Evolutionary conservation across 2,888 invertebrate species (phyloP), one percentile per base, ranked within the genome.

Genomic region (Eledone cirrhosa): DNA sequence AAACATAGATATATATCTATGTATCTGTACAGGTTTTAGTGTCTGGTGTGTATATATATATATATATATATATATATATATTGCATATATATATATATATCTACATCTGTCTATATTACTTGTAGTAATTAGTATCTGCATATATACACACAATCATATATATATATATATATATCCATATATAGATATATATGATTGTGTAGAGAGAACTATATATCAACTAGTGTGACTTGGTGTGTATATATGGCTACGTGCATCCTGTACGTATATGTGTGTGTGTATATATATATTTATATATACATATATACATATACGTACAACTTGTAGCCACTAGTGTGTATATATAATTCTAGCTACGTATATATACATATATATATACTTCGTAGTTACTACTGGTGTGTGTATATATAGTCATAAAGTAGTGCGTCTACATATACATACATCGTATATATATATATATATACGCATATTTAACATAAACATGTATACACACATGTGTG

Each of bases 221-320:
- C 2, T 16, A 1, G 19, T 63, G 19, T 63, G 27, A 88, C 88
- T 88, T 88, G 81, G 2, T 22, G 16, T n/a, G 31, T 29, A 27
- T 31, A 8, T 48, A 16, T 19, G 22, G 22, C 3, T 19, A 72
- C n/a, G n/a, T 48, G 19, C 31, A 72, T n/a, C 4, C n/a, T 22
- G 48, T 14, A 78, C 5, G n/a, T 53, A 53, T 53, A 53, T 53
- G n/a, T 53, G 5, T 5, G n/a, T 53, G n/a, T 53, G n/a, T 53
- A 53, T 53, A 53, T 53, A 53, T 53, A 53, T 53, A 53, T 53
- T 22, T 53, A 53, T 53, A 53, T 53, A 53, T 53, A 53, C n/a
- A 53, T 53, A 53, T 53, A 53, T 53, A 53, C n/a, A 53, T 53
- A 53, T 53, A 53, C n/a, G n/a, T 53, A 53, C n/a, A 53, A 22